These are phyloP conservation scores for Parelbella ahira DNA, from an alignment of 2,888 invertebrate species.

Conservation along the genomic window DNA sequence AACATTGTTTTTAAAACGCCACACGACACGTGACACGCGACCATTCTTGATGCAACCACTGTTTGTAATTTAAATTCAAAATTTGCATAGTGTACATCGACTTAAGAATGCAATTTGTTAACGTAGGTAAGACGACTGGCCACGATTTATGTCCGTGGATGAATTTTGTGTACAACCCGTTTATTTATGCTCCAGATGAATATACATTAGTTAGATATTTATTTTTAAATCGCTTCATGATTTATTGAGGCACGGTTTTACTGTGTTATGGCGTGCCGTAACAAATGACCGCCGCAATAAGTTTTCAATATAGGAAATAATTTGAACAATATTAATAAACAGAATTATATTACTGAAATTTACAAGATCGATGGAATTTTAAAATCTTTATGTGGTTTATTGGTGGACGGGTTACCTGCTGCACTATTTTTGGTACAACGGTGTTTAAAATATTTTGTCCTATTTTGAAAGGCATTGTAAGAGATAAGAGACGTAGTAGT, in stretches of 20 bases:
- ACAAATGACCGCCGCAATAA: constrained; percentile 10
- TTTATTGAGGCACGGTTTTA: constrained; percentile 14
- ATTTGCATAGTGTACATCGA: constrained; percentile 70
- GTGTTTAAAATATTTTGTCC: too few relatives aligned
- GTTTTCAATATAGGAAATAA: too few relatives aligned
- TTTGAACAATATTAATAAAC: too few relatives aligned
- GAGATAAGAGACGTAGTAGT: too few relatives aligned
- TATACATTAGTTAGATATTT: constrained; percentile 19
- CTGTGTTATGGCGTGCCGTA: constrained; percentile 7
- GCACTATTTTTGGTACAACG: too few relatives aligned
- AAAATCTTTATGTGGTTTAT: too few relatives aligned
- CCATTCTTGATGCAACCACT: constrained; percentile 32
- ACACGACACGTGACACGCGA: constrained; percentile 8
- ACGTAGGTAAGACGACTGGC: constrained; percentile 45
- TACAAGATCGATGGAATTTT: too few relatives aligned
- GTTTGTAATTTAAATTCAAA: constrained; percentile 69
- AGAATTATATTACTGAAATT: too few relatives aligned
- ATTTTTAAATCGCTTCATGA: constrained; percentile 22
- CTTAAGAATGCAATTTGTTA: constrained; percentile 68
- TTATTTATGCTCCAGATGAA: constrained; percentile 33
- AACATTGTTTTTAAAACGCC: too few relatives aligned
- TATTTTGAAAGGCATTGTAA: too few relatives aligned
- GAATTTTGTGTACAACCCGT: constrained; percentile 36
- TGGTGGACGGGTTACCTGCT: too few relatives aligned
- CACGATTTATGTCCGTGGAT: constrained; percentile 46